phyloP scores from a whole-genome alignment of 1,140 invertebrate species.

The Apis cerana region DNA sequence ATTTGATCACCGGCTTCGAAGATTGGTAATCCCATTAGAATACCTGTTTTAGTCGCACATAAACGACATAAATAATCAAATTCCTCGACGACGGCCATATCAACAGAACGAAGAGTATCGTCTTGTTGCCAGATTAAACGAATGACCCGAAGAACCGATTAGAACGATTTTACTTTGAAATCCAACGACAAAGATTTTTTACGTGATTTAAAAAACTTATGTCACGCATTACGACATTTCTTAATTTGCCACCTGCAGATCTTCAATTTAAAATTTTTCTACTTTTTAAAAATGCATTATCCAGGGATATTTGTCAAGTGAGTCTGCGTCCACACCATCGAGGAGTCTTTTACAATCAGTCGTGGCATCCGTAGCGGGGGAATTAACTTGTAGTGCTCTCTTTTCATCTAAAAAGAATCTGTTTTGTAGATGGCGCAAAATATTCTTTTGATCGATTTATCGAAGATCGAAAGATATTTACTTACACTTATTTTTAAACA shows the following conservation, averaged over 20 bases:
- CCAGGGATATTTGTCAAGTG: constrained; percentile 45
- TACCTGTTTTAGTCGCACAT: constrained; percentile 82
- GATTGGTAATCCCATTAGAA: constrained; percentile 83
- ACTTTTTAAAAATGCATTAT: constrained; percentile 45
- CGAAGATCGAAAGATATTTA: constrained; percentile 21
- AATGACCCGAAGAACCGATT: constrained; percentile 14
- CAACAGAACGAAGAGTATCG: constrained; percentile 26
- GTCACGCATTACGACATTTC: constrained; percentile 46
- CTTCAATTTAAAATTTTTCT: constrained; percentile 9
- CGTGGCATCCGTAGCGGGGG: constrained; percentile 22
- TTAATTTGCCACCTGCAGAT: neutral
- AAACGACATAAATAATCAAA: constrained; percentile 82
- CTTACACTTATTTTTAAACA: neutral
- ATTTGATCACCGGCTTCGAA: constrained; percentile 82
- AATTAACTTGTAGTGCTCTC: constrained; percentile 32
- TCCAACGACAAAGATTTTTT: constrained; percentile 10
- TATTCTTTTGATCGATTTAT: constrained; percentile 23
- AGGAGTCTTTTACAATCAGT: constrained; percentile 23
- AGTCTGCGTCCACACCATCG: constrained; percentile 42
- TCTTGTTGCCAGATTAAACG: constrained; percentile 23
- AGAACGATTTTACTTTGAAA: constrained; percentile 14
- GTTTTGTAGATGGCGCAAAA: constrained; percentile 31
- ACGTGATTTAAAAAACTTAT: constrained; percentile 7
- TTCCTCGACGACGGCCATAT: constrained; percentile 85
- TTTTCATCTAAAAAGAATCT: constrained; percentile 39